phyloP scores from a whole-genome alignment of 1,140 invertebrate genomes.

The Drosophila watanabei region DNA sequence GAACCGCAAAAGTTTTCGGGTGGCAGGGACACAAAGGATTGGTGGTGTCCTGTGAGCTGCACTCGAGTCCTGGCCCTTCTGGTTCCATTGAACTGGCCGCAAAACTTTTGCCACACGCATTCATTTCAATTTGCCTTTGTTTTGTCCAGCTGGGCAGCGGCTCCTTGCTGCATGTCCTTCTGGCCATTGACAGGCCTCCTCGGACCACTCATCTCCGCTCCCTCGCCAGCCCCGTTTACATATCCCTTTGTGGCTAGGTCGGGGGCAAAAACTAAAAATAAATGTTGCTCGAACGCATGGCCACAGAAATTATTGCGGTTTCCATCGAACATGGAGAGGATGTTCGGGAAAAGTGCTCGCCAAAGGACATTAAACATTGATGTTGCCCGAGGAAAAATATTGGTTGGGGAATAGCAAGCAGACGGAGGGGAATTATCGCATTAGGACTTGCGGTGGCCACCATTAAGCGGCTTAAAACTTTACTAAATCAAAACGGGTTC shows the following conservation, averaged over 20 bases:
- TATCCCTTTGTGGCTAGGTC: slow-evolving; percentile 54
- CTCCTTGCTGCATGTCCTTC: slow-evolving; percentile 28
- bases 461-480: slow-evolving; percentile 55
- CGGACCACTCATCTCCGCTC: slow-evolving; percentile 31
- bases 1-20: slow-evolving; percentile 73
- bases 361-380: slow-evolving; percentile 65
- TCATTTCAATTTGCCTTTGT: slow-evolving; percentile 77
- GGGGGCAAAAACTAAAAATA: slow-evolving; percentile 64
- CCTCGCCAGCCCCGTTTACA: slow-evolving; percentile 18
- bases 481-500: slow-evolving; percentile 24
- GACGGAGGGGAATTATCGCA: slow-evolving; percentile 28
- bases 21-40: slow-evolving; percentile 59
- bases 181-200: slow-evolving; percentile 63
- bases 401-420: neutral
- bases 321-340: slow-evolving; percentile 43
- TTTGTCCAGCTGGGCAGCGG: slow-evolving; percentile 27
- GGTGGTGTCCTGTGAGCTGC: slow-evolving; percentile 71
- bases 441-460: slow-evolving; percentile 32
- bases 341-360: slow-evolving; percentile 28
- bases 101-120: slow-evolving; percentile 79
- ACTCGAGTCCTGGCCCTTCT: slow-evolving; percentile 34
- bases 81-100: slow-evolving; percentile 27
- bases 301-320: slow-evolving; percentile 77
- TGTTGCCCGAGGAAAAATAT: slow-evolving; percentile 29
- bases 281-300: slow-evolving; percentile 54